phyloP scores from a whole-genome alignment of 2,888 invertebrate species.

The Drosophila subsilvestris region DNA sequence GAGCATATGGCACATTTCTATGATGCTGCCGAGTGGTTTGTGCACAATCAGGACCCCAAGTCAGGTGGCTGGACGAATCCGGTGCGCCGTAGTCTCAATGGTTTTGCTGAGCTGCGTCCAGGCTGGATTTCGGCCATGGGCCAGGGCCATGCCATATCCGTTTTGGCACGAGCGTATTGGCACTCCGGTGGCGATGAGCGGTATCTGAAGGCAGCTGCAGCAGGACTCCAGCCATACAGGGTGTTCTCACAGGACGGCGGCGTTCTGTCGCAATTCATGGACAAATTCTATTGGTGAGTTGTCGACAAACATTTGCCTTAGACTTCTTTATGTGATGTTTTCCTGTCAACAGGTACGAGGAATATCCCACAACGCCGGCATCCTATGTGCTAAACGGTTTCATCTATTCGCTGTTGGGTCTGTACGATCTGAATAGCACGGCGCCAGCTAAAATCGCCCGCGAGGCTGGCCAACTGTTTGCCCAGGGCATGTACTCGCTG shows the following conservation, averaged over 20 bases:
- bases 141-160: slow-evolving; percentile 98
- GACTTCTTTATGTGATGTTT: neutral
- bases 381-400: slow-evolving; percentile 99
- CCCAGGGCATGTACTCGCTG: slow-evolving; percentile 93
- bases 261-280: slow-evolving; percentile 93
- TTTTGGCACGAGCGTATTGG: slow-evolving; percentile 95
- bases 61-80: slow-evolving; percentile 98
- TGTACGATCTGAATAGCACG: slow-evolving; percentile 96
- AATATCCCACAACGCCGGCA: slow-evolving; percentile 98
- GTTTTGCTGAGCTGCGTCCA: slow-evolving; percentile 91
- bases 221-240: slow-evolving; percentile 92
- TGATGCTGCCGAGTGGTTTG: slow-evolving; percentile 97
- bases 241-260: slow-evolving; percentile 91
- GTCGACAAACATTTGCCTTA: slow-evolving; percentile 65
- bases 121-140: slow-evolving; percentile 99
- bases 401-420: slow-evolving; percentile 97
- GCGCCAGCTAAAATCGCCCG: slow-evolving; percentile 89
- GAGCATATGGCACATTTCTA: slow-evolving; percentile 96
- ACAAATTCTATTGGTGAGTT: slow-evolving; percentile 93
- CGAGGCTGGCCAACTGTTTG: slow-evolving; percentile 90
- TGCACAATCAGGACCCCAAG: slow-evolving; percentile 91
- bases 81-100: slow-evolving; percentile 90
- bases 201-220: slow-evolving; percentile 92
- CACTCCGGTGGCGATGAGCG: slow-evolving; percentile 90
- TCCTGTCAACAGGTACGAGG: slow-evolving; percentile 91